phyloP scores from a whole-genome alignment of 35 echinoderm and acorn worm species.

The Lytechinus pictus region DNA sequence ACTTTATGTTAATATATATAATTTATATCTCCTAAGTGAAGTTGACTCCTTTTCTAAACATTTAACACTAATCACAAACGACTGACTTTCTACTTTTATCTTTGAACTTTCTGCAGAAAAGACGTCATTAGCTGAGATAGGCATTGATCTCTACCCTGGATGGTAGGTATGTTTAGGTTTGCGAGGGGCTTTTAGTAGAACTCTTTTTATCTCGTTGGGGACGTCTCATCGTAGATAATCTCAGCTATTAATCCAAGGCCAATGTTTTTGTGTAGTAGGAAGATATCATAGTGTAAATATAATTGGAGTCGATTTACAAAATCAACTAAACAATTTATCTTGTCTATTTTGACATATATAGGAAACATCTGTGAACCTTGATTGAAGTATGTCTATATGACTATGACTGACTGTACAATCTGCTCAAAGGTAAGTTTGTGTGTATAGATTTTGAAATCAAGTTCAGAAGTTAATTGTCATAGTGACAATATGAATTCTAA shows the following conservation, averaged over 20 bases:
- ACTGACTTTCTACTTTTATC: neutral
- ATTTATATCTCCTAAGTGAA: too few relatives aligned
- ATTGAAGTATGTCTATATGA: neutral
- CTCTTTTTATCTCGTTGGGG: neutral
- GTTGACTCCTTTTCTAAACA: neutral
- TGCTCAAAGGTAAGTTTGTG: neutral
- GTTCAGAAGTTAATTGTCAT: too few relatives aligned
- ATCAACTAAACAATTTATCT: neutral
- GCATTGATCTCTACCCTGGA: neutral
- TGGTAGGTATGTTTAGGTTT: neutral
- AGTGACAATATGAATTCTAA: too few relatives aligned
- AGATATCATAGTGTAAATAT: conserved; percentile 4
- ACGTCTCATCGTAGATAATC: neutral
- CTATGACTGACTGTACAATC: neutral
- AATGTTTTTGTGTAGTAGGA: neutral
- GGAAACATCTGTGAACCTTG: neutral
- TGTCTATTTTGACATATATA: neutral
- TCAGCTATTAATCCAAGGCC: neutral
- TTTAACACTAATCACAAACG: neutral
- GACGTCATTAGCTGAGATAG: neutral
- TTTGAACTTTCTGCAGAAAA: neutral
- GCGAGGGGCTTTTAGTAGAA: neutral
- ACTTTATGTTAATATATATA: too few relatives aligned
- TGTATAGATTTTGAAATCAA: neutral
- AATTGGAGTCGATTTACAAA: neutral